phyloP scores from a whole-genome alignment of 2,797 vertebrate species.

The Acrossocheilus wenchowensis region DNA sequence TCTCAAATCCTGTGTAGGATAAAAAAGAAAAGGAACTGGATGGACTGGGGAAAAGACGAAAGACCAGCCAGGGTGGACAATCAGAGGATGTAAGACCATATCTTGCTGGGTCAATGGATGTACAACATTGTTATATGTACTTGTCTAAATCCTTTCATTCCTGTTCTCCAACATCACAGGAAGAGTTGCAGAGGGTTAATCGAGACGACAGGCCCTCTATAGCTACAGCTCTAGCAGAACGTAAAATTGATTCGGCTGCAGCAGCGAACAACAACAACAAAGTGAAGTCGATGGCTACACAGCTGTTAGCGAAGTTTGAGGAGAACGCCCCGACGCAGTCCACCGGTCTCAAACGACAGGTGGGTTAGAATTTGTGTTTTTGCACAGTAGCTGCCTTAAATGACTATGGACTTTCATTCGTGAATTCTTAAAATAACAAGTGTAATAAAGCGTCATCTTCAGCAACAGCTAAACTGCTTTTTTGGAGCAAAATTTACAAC shows the following conservation, averaged over 20 bases:
- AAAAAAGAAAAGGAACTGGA: conserved; percentile 96
- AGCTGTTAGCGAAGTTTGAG: conserved; percentile 96
- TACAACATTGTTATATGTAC: neutral
- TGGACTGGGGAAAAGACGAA: conserved; percentile 91
- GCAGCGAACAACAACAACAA: conserved; percentile 88
- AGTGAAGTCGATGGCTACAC: conserved; percentile 96
- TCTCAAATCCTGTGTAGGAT: conserved; percentile 80
- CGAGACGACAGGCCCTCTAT: conserved; percentile 81
- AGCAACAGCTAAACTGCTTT: neutral
- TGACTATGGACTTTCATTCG: neutral
- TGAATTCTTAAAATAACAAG: neutral
- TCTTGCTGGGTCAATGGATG: neutral
- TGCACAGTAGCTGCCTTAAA: neutral
- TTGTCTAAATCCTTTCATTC: neutral
- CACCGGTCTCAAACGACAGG: conserved; percentile 89
- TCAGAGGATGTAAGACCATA: conserved; percentile 89
- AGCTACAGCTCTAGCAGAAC: conserved; percentile 79
- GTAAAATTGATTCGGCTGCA: conserved; percentile 79
- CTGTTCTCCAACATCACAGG: conserved; percentile 72
- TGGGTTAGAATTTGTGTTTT: conserved; percentile 63
- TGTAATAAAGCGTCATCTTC: neutral
- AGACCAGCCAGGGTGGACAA: conserved; percentile 90
- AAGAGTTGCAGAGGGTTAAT: conserved; percentile 78
- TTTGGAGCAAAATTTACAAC: neutral
- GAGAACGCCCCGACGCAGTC: conserved; percentile 88